Base-by-base conservation (phyloP, 2,797 vertebrate genomes). In the Trachops cirrhosus region DNA sequence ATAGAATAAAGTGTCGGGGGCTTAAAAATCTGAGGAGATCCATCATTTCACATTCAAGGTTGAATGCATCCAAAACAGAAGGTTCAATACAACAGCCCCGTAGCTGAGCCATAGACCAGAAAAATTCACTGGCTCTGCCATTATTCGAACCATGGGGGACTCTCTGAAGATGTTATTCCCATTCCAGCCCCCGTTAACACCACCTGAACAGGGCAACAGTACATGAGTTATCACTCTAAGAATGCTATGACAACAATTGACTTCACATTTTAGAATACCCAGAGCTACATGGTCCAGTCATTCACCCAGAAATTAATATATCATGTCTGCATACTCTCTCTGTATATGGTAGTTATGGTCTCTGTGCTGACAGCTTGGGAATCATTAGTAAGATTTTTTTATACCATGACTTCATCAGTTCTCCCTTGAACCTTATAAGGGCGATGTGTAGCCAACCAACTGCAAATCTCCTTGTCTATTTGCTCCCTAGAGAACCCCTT, bases 1-100 rank as follows among this genome's bases (percentile, higher is more conserved):
- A 98, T 98, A 98, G 98, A 97, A 98, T 98, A 98, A 98, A 98
- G 97, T 98, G 98, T 98, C 0, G 0, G 96, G 97, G 97, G 96
- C 98, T 98, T 98, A 98, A 98, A 98, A 98, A 98, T 98, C 98
- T 96, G 97, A 98, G 95, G 97, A 98, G 98, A 98, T 98, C 98
- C 98, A 98, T 98, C 98, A 98, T 98, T 98, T 98, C 97, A 97
- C 98, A 98, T 98, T 98, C 98, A 98, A 97, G 97, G 96, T 97
- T 98, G 97, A 97, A 97, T 97, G 97, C 97, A 97, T 93, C 97
- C 95, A 97, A 97, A 98, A 97, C 50, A 86, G 94, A 98, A 98
- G 75, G 84, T 97, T 96, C 96, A 91, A 94, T 96, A 97, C 89
- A 77, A 59, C 1, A 22, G 94, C 97, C 97, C 97, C 97, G 95